Evolutionary conservation across 2,888 invertebrate genomes (phyloP), one percentile per base, ranked within the genome.

Genomic region (Mesoligia furuncula): DNA sequence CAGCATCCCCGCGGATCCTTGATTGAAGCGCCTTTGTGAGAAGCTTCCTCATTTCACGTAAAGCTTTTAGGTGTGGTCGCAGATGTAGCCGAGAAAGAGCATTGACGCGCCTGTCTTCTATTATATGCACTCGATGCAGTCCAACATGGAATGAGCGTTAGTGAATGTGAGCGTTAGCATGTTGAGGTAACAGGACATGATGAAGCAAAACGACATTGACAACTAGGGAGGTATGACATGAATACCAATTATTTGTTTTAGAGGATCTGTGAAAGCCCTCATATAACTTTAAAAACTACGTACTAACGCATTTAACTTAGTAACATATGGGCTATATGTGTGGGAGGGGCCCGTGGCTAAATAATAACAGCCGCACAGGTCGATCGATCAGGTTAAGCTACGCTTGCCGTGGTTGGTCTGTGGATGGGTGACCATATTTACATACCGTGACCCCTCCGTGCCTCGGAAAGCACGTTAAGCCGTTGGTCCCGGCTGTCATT

Each of bases 11-110:
- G 68, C 67, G 71, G 82, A 73, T 69, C 75, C 62, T 61, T 88
- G 89, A 87, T 83, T 86, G 87, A 81, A 81, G 75, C 75, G 85
- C 74, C 84, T 85, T 89, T 89, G 86, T 85, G 73, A 72, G 54
- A 77, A 81, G 80, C 81, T 83, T 69, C 75, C 82, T 88, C 85
- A 85, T 89, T 88, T 81, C 78, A 73, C 77, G 61, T 85, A 86
- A 88, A 83, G 76, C 85, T 82, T 80, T 75, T 13, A n/a, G 80
- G 81, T 72, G 45, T 24, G 73, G 87, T 27, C 31, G 7, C 70
- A 59, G 15, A 77, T 48, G 17, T n/a, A 45, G 79, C 59, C 17
- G 27, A 4, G 45, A 31, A 51, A 2, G n/a, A 69, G 1, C 9
- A 36, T 17, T 20, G 2, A 15, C 15, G 24, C 15, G 24, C 9